A percentile compares a stretch with the other conserved stretches of the same genome.
Evolutionary conservation across 2,113 vertebrate species (phyloP).

Genomic region (Madoqua kirkii): DNA sequence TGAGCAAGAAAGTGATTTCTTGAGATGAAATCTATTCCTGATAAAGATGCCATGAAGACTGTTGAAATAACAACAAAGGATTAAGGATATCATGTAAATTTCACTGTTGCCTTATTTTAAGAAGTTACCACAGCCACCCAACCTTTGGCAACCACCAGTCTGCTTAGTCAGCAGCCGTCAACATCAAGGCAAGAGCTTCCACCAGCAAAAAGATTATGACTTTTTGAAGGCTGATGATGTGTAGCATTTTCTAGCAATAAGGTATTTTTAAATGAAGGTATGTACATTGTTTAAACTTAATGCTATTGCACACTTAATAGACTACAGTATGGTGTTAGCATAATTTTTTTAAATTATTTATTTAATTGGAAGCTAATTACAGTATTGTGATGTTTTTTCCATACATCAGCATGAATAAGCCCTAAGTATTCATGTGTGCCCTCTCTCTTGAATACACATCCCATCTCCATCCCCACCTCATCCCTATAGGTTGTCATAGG

Average conservation of each 20-base stretch:
- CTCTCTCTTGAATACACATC: background rate
- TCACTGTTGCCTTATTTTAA: background rate
- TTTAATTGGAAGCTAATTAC: background rate
- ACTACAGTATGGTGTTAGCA: background rate
- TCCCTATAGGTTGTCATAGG: background rate
- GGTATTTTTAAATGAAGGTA: background rate
- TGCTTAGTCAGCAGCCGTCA: background rate
- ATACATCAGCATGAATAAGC: background rate
- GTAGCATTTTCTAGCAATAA: background rate
- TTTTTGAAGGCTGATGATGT: background rate
- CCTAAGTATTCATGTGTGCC: background rate
- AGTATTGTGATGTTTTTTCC: background rate
- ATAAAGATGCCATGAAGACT: background rate
- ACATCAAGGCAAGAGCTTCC: background rate
- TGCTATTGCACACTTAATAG: background rate
- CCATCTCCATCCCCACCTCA: background rate
- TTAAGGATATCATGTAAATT: background rate
- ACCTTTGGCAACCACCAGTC: background rate
- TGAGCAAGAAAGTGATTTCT: background rate
- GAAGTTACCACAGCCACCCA: background rate
- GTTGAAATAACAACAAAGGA: background rate
- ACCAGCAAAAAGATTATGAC: background rate
- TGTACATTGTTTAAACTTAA: background rate
- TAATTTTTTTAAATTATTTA: background rate
- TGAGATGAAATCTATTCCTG: background rate